Percentiles rank a stretch among this genome's conserved stretches.
Evolutionary conservation across 1,140 invertebrate genomes (phyloP).

Genomic region (Andricus grossulariae): DNA sequence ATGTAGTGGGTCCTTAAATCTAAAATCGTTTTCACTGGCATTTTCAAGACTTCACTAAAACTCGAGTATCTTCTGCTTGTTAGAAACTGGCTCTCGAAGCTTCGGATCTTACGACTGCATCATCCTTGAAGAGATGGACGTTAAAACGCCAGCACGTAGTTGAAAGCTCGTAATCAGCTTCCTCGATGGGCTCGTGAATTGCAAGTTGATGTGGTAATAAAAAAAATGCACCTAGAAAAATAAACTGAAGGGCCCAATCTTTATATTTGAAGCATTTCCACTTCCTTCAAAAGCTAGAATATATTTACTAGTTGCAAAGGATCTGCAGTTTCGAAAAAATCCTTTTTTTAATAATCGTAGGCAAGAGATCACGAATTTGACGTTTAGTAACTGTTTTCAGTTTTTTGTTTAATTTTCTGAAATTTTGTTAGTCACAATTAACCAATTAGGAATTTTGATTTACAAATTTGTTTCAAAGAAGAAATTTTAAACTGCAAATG

Average conservation of each 20-base stretch:
- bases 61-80: slow-evolving; percentile 15
- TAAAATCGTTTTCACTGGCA: slow-evolving; percentile 35
- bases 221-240: slow-evolving; percentile 2
- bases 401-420: too few species aligned
- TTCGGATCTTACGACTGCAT: too few species aligned
- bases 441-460: too few species aligned
- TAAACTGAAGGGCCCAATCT: background rate
- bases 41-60: slow-evolving; percentile 39
- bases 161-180: slow-evolving; percentile 36
- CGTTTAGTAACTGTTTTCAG: too few species aligned
- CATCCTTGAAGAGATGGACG: too few species aligned
- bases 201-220: background rate
- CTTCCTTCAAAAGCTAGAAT: background rate
- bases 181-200: background rate
- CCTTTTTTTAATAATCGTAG: too few species aligned
- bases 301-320: too few species aligned
- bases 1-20: slow-evolving; percentile 35
- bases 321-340: too few species aligned
- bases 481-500: too few species aligned
- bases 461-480: too few species aligned
- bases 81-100: slow-evolving; percentile 28
- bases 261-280: background rate
- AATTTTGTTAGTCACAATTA: too few species aligned
- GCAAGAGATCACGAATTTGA: too few species aligned
- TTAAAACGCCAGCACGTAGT: slow-evolving; percentile 26